Base-by-base conservation (phyloP, 2,888 invertebrate species). In the Ganaspis brasiliensis region DNA sequence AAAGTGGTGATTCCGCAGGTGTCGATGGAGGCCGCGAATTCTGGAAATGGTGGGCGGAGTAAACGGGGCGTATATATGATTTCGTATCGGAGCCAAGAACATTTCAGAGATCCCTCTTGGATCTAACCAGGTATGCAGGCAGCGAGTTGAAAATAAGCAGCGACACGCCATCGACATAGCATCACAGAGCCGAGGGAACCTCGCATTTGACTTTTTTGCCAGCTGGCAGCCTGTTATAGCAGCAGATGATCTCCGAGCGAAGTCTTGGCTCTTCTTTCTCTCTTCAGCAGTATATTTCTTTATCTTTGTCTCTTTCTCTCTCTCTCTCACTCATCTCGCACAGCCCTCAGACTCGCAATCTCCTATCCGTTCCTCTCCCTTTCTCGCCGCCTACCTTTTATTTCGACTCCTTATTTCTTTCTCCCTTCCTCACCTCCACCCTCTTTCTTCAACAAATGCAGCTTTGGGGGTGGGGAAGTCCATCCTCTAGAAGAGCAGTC, bases 151-250 rank as follows among this genome's bases (percentile, higher is more conserved):
- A 90, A 90, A 89, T 90, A 89, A 90, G 89, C 90, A 90, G 87
- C 89, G 89, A 90, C 90, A 89, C 89, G 85, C 89, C 89, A 90
- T 89, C 90, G 89, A 89, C 89, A 88, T 89, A 89, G 87, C 88
- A 88, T 88, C 88, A 88, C 87, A 88, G 87, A 87, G 87, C 85
- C 71, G 85, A 85, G 85, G 83, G 86, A 85, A 84, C 81, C 84
- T 90, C 86, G 87, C 88, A 81, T 89, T 90, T 89, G 86, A 90
- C 90, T 90, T 90, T 91, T 91, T 91, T 91, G 89, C 89, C 90
- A 90, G 88, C 89, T 90, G 89, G 89, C 89, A 89, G 90, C 87
- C 89, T 90, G 88, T 89, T 90, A 89, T 89, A 89, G 88, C 87
- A 86, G 89, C 89, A 88, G 89, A 91, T 89, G 88, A 90, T 90